Evolutionary conservation across 64 coral and sea anemone species (phyloP).

Genomic region (Anthopleura sola): DNA sequence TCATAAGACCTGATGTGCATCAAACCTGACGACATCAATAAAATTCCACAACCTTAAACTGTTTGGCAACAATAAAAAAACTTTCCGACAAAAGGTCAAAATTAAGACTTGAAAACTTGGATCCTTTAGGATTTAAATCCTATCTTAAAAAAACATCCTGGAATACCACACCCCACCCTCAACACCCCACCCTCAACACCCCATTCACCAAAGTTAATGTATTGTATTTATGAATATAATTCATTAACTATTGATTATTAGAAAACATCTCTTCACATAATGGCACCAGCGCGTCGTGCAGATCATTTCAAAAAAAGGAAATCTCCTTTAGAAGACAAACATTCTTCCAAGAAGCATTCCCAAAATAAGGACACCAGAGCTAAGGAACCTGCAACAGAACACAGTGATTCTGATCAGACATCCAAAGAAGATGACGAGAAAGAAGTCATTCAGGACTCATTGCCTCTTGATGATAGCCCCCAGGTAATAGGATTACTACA

Average conservation of each 20-base stretch:
- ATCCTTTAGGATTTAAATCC: too few relatives aligned
- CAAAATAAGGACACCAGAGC: neutral
- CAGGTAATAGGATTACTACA: neutral
- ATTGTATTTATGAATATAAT: neutral
- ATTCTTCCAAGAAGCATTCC: neutral
- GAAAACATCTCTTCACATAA: neutral
- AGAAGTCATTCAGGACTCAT: slow-evolving; percentile 11
- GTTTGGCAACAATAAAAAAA: too few relatives aligned
- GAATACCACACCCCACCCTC: too few relatives aligned
- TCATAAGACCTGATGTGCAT: too few relatives aligned
- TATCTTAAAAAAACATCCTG: too few relatives aligned
- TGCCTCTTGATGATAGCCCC: slow-evolving; percentile 14
- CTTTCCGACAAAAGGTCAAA: too few relatives aligned
- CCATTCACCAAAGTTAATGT: too few relatives aligned
- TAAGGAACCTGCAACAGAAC: neutral
- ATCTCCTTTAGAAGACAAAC: neutral
- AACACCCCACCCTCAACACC: too few relatives aligned
- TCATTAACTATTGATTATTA: neutral
- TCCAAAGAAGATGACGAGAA: neutral
- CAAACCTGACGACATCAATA: too few relatives aligned
- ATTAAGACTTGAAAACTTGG: too few relatives aligned
- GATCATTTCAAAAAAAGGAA: neutral
- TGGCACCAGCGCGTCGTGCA: slow-evolving; percentile 5
- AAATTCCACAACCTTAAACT: too few relatives aligned
- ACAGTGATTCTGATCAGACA: neutral